Conservation (phyloP, 2,797 vertebrate species). For the Acrossocheilus fasciatus region DNA sequence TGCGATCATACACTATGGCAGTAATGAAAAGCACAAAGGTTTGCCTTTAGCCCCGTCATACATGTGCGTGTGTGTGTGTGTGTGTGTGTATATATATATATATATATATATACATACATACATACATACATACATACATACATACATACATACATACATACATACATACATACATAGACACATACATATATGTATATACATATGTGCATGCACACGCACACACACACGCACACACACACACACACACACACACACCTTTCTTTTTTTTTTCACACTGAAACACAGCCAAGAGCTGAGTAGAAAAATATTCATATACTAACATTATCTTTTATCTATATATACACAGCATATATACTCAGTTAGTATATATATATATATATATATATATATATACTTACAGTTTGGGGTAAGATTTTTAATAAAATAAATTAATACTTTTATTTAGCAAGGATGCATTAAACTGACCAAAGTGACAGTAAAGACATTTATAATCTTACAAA, state of each 20-base stretch:
- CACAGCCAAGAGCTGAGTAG: background rate
- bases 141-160: no score
- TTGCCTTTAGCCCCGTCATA: background rate
- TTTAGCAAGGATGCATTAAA: background rate
- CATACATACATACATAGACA: accelerated
- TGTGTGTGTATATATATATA: accelerated
- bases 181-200: accelerated
- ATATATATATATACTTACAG: background rate
- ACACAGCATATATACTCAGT: background rate
- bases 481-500: background rate
- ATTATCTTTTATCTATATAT: background rate
- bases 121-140: accelerated
- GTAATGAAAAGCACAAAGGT: background rate
- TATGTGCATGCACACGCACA: accelerated
- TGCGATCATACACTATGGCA: background rate
- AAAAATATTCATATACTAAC: background rate
- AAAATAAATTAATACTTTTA: background rate
- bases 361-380: no score
- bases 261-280: background rate
- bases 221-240: no score
- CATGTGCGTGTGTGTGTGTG: no score
- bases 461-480: background rate
- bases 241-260: no score
- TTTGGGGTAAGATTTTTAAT: background rate
- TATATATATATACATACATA: no score